A percentile compares a stretch with the other conserved stretches of the same genome.
These are phyloP conservation scores for Ectropis grisescens DNA, from an alignment of 1,140 invertebrate genomes.

Conservation along the genomic window DNA sequence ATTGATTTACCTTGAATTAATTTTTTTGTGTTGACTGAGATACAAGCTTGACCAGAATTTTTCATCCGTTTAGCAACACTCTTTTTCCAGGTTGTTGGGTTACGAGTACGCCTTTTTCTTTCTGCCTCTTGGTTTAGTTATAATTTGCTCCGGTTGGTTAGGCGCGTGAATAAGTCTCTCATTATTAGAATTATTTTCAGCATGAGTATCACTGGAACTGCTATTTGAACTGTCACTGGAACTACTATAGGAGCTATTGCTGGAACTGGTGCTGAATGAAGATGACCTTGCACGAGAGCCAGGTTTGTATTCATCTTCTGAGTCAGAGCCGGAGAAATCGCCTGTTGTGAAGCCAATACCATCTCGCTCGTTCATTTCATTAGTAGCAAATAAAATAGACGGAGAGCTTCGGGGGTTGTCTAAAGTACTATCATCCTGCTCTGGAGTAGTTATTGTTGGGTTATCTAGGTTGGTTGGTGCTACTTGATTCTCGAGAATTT, in stretches of 20 bases:
- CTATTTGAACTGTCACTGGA: conserved; percentile 2
- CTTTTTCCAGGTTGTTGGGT: conserved; percentile 2
- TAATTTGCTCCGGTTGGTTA: conserved; percentile 1
- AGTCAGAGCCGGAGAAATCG: conserved; percentile 2
- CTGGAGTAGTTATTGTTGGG: conserved; percentile 2
- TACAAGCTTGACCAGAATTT: conserved; percentile 1
- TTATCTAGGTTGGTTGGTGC: conserved; percentile 1
- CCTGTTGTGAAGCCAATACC: conserved; percentile 1
- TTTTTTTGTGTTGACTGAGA: conserved; percentile 1
- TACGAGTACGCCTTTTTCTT: conserved; percentile 3
- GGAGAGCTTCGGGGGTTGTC: conserved; percentile 1
- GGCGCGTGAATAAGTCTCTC: conserved; percentile 1
- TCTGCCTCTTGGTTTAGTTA: conserved; percentile 2
- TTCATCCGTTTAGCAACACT: conserved; percentile 1
- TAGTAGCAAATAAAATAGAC: conserved; percentile 1
- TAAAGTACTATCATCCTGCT: conserved; percentile 2
- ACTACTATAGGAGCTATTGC: conserved; percentile 2
- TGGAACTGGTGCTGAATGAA: conserved; percentile 3
- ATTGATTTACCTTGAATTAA: conserved; percentile 1
- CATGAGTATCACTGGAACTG: conserved; percentile 2
- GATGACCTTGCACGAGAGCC: conserved; percentile 1
- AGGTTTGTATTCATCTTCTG: conserved; percentile 1
- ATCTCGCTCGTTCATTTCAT: conserved; percentile 1
- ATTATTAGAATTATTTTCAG: conserved; percentile 2
- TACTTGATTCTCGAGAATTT: not conserved